Conservation (phyloP, 1,140 invertebrate species). For the Schmidtea mediterranea region DNA sequence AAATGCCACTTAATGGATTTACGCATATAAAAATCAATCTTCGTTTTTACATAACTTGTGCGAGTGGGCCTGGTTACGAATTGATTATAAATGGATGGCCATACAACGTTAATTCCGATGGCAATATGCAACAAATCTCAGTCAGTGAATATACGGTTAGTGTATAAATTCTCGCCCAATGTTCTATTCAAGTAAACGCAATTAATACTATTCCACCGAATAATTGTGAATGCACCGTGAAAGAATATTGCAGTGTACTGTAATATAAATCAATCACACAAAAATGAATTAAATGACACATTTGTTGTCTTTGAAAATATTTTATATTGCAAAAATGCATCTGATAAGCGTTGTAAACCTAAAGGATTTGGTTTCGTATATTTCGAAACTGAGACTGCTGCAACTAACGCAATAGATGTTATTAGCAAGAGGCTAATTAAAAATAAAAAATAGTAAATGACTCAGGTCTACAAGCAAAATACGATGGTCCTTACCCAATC, state of each 20-base stretch:
- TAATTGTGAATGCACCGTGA: not conserved
- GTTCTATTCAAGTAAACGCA: not conserved
- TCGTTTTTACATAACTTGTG: not conserved
- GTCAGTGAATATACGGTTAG: not conserved
- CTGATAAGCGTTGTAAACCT: no score
- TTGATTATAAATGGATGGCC: not conserved
- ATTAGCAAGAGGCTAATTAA: no score
- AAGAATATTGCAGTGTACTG: not conserved
- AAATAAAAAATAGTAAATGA: no score
- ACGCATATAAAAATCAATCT: not conserved
- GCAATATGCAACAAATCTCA: not conserved
- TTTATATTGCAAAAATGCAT: no score
- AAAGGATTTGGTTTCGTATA: no score
- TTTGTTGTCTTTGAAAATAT: no score
- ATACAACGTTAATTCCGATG: not conserved
- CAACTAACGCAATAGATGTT: no score
- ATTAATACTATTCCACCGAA: not conserved
- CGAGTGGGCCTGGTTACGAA: not conserved
- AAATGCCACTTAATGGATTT: not conserved
- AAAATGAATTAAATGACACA: no score
- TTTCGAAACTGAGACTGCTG: no score
- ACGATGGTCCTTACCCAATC: no score
- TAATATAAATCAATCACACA: not conserved
- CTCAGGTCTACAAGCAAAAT: no score
- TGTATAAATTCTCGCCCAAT: not conserved